Percentiles rank a stretch among this genome's conserved stretches.
Evolutionary conservation across 2,113 vertebrate genomes (phyloP).

Genomic region (Pycnonotus jocosus): DNA sequence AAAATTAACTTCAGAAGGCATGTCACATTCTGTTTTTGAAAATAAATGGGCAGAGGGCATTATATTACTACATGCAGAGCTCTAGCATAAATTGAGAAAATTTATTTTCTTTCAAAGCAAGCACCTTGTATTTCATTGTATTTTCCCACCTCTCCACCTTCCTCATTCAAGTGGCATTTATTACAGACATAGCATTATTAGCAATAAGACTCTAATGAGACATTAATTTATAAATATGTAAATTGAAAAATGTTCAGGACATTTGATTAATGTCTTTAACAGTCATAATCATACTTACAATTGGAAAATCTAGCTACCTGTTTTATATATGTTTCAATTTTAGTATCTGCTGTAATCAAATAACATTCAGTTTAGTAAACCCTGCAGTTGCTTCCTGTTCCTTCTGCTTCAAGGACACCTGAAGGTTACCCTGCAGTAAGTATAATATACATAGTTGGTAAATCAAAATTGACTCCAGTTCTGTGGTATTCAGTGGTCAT

Average conservation of each 20-base stretch:
- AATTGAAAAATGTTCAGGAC: neutral
- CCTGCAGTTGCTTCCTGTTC: neutral
- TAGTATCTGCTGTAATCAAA: neutral
- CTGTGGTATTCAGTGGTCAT: neutral
- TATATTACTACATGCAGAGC: neutral
- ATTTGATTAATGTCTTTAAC: neutral
- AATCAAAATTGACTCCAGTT: neutral
- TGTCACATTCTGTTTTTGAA: neutral
- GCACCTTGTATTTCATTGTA: neutral
- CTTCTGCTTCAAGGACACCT: neutral
- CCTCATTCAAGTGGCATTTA: neutral
- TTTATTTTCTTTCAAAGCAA: slow-evolving; percentile 16
- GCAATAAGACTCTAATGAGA: neutral
- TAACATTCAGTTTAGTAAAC: slow-evolving; percentile 16
- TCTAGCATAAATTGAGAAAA: slow-evolving; percentile 3
- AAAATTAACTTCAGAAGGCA: neutral
- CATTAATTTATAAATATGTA: neutral
- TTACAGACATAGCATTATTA: neutral
- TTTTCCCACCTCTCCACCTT: neutral
- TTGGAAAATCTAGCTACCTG: neutral
- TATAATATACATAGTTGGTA: neutral
- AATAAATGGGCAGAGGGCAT: neutral
- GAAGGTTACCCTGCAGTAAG: neutral
- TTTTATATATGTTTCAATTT: neutral
- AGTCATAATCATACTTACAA: neutral